Evolutionary conservation across 2,888 invertebrate species (phyloP).

Genomic region (Oithona nana): DNA sequence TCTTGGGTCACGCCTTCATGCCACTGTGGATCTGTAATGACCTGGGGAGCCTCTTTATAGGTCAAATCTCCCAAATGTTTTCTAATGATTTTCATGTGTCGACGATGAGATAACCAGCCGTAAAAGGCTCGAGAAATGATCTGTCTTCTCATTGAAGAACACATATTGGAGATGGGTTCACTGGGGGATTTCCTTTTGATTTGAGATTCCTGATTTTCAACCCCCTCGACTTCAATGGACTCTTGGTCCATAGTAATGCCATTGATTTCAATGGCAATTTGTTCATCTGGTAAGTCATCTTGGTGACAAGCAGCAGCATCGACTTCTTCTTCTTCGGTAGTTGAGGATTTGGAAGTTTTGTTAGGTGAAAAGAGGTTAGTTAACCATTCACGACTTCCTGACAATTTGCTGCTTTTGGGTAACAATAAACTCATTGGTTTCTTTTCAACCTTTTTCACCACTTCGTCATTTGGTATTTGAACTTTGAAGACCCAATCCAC

Average conservation of each 20-base stretch:
- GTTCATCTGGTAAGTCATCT: neutral
- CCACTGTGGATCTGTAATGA: neutral
- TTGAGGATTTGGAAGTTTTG: neutral
- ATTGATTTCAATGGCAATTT: neutral
- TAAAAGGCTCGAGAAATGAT: conserved; percentile 54
- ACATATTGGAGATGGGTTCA: neutral
- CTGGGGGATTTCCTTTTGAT: neutral
- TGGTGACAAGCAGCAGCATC: too few species aligned
- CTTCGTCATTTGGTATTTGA: neutral
- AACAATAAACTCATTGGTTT: too few species aligned
- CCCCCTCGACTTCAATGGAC: neutral
- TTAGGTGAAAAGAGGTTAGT: neutral
- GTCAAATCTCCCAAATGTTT: conserved; percentile 79
- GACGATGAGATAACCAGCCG: conserved; percentile 84
- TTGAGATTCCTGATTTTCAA: neutral
- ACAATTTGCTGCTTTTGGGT: too few species aligned
- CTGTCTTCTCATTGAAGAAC: neutral
- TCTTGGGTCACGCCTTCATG: neutral
- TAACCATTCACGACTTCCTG: neutral
- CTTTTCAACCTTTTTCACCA: neutral
- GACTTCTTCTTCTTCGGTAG: neutral
- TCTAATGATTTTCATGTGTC: conserved; percentile 74
- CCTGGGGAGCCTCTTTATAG: conserved; percentile 22
- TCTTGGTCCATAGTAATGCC: neutral
- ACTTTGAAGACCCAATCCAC: neutral